Evolutionary conservation across 2,888 invertebrate species (phyloP).

Genomic region (Tetragonula carbonaria): DNA sequence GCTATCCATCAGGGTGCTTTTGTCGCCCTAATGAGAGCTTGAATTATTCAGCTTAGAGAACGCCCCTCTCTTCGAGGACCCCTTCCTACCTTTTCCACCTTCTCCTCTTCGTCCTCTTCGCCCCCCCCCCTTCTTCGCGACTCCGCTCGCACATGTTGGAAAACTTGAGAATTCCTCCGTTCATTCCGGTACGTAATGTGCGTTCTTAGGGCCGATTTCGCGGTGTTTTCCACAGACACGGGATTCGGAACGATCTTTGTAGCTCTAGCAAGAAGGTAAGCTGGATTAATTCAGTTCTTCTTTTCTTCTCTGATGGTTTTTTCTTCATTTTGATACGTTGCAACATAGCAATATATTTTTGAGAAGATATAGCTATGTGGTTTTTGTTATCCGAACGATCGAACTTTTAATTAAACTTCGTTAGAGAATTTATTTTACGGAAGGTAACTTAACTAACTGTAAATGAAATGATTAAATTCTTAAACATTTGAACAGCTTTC

Average conservation of each 20-base stretch:
- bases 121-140: neutral
- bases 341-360: neutral
- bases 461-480: too few relatives aligned
- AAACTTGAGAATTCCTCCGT: constrained; percentile 54
- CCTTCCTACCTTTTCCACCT: constrained; percentile 32
- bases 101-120: neutral
- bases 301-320: neutral
- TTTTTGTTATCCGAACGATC: too few relatives aligned
- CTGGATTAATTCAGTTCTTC: neutral
- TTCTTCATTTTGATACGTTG: too few relatives aligned
- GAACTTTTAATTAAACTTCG: too few relatives aligned
- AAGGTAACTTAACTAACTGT: too few relatives aligned
- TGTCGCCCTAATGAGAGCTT: constrained; percentile 84
- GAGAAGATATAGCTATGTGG: too few relatives aligned
- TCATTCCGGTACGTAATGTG: constrained; percentile 52
- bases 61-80: constrained; percentile 60
- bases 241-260: neutral
- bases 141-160: constrained; percentile 43
- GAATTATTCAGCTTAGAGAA: constrained; percentile 82
- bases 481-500: too few relatives aligned
- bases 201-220: constrained; percentile 11
- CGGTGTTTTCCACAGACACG: neutral
- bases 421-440: too few relatives aligned
- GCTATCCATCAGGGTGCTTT: constrained; percentile 84
- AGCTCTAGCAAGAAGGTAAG: neutral